Evolutionary conservation across 1,140 invertebrate species (phyloP), one percentile per base, ranked within the genome.

Genomic region (Metopolophium dirhodum): DNA sequence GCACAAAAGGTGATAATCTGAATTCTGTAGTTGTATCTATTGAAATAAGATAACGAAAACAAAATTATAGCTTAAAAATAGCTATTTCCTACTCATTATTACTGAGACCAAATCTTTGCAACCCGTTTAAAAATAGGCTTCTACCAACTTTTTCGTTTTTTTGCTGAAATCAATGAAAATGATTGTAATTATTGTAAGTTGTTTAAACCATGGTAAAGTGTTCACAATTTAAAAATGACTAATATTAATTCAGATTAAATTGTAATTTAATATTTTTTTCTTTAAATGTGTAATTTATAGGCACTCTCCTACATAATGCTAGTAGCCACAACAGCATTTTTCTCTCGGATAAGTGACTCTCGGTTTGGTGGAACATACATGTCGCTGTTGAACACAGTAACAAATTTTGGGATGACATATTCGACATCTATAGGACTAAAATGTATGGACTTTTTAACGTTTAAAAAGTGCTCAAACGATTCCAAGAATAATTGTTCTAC

Each of bases 361-460:
- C 95, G 96, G 2, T 98, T 99, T 8, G 99, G 99, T 35, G 99
- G 99, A 47, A 99, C 99, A 0, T 99, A 99, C 95, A 99, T 99
- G 99, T 99, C 99, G 1, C 96, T 99, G 77, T 96, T 99, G 6
- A 99, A 99, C 95, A 99, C 99, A 0, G 95, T 99, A 14, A 97
- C 97, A 47, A 99, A 99, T 96, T 96, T 99, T 45, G 99, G 99
- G 41, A 98, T 98, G 20, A 99, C 99, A 95, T 99, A 99, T 99
- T 98, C 99, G 1, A 96, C 97, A 83, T 99, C 99, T 0, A 95
- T 99, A 14, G 97, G 98, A 0, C 96, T 99, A 7, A 99, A 98
- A 97, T 96, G 99, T 86, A 98, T 99, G 11, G 99, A 99, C 95
- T 96, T 97, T 30, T 95, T 99, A 4, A 99, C 98, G 0, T 97